Conservation (phyloP, 2,797 vertebrate species). For the Cryptoprocta ferox region DNA sequence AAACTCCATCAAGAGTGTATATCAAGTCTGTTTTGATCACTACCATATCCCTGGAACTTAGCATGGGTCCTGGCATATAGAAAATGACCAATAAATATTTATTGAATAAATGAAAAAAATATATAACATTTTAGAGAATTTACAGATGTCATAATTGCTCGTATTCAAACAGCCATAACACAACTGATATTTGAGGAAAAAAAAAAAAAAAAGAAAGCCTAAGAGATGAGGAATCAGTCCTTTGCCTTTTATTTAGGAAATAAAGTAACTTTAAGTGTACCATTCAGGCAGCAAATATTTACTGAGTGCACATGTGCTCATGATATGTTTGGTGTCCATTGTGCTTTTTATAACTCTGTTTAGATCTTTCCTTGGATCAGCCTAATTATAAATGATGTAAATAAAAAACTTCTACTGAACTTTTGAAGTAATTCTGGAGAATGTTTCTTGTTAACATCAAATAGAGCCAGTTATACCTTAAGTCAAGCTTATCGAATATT, state of each 20-base stretch:
- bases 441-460: constrained; percentile 76
- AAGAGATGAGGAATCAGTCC: constrained; percentile 23
- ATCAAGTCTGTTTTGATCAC: not conserved
- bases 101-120: not conserved
- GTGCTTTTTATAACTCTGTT: constrained; percentile 66
- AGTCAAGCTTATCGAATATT: constrained; percentile 65
- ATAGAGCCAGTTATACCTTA: constrained; percentile 65
- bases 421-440: constrained; percentile 68
- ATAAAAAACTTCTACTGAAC: constrained; percentile 65
- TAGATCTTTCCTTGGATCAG: constrained; percentile 61
- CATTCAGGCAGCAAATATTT: constrained; percentile 75
- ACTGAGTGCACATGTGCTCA: constrained; percentile 61
- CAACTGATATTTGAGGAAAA: constrained; percentile 39
- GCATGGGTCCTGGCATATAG: not conserved
- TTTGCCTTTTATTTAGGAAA: constrained; percentile 69
- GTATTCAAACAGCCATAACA: not conserved
- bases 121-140: constrained; percentile 41
- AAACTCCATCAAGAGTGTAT: not conserved
- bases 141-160: not conserved
- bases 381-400: constrained; percentile 77
- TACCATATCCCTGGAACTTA: not conserved
- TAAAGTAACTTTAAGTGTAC: constrained; percentile 59
- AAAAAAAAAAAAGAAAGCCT: not conserved
- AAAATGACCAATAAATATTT: constrained; percentile 15
- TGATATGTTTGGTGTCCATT: constrained; percentile 51